Base-by-base conservation (phyloP, 2,797 vertebrate genomes). In the Acipenser ruthenus region DNA sequence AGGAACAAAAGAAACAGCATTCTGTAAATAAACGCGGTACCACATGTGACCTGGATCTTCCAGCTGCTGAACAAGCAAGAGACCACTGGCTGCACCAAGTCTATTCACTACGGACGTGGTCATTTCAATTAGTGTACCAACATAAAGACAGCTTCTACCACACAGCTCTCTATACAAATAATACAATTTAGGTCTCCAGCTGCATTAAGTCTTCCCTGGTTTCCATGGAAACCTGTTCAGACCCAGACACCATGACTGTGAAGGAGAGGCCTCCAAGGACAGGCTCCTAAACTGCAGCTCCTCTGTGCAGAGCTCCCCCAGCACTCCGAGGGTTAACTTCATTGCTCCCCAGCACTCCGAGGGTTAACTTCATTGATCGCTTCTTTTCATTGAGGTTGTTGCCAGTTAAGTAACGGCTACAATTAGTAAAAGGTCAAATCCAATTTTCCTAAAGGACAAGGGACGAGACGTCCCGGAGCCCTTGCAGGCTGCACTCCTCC, bases 181-280 rank as follows among this genome's bases (percentile, higher is more conserved):
- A 58, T 77, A 81, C 76, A 78, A 79, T 81, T 79, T 80, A 72
- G 73, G 75, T 70, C 76, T 75, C 73, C 69, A 78, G 75, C 76
- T 79, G 77, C 76, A 78, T 81, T 78, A 81, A 81, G 77, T 79
- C 73, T 70, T 75, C 76, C 69, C 64, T 59, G 63, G 79, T 81
- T 78, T 68, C 79, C 79, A 79, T 79, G 74, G 77, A 72, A 77
- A 81, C 77, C 67, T 67, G 73, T 73, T 81, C 64, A 67, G 77
- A 75, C 73, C 77, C 72, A 81, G 79, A 79, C 77, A 79, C 74
- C 68, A 72, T 62, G 72, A 75, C 2, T 81, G 73, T 61, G 70
- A 65, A 65, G 66, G 68, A 64, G 74, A 62, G 67, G 68, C 68
- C 75, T 75, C 78, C 72, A 74, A 79, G 74, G 73, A 74, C 72